These are phyloP conservation scores for Lepidurus couesii DNA, from an alignment of 1,140 invertebrate genomes.

Conservation along the genomic window DNA sequence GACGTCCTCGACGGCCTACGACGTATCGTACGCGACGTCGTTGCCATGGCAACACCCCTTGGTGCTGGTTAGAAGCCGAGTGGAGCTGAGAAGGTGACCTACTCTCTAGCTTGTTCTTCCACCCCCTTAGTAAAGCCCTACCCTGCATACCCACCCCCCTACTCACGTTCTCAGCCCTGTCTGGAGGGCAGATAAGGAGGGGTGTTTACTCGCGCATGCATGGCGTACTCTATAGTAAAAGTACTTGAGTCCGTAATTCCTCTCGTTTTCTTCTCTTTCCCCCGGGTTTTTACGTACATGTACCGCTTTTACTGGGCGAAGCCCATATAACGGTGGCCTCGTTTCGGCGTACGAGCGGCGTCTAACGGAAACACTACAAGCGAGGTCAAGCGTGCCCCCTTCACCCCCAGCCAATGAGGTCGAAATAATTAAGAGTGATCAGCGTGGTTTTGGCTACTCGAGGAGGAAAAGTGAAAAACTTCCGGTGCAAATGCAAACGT, in stretches of 20 bases:
- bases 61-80: background rate
- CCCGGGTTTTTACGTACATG: background rate
- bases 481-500: background rate
- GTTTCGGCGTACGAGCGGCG: background rate
- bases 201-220: background rate
- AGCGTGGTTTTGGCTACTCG: background rate
- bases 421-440: background rate
- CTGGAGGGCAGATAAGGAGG: conserved; percentile 3
- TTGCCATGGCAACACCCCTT: background rate
- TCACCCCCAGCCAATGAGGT: background rate
- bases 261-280: background rate
- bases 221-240: background rate
- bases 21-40: background rate
- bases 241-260: background rate
- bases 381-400: background rate
- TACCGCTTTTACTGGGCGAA: background rate
- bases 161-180: conserved; percentile 12
- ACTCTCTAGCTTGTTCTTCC: background rate
- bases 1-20: conserved; percentile 7
- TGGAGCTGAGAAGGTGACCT: background rate
- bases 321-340: background rate
- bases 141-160: background rate
- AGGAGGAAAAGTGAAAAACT: background rate
- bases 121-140: background rate
- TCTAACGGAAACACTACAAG: background rate